These are phyloP conservation scores for Cliona cf. orientalis DNA, from an alignment of 37 sponge, comb jelly and placozoan species.

Conservation along the genomic window DNA sequence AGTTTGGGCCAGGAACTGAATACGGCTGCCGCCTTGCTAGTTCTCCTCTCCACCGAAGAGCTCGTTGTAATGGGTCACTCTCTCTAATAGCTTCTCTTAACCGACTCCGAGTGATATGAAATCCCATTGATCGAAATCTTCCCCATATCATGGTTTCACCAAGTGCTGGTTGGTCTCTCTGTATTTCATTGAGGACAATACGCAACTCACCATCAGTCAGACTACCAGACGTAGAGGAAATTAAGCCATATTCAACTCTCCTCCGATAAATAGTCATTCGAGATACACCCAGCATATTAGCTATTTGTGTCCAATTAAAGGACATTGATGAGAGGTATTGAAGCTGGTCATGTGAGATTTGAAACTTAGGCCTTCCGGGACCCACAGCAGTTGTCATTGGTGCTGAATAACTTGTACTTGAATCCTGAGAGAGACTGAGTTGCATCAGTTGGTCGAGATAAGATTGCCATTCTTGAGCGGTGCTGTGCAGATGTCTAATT, in stretches of 20 bases:
- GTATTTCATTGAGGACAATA: slow-evolving; percentile 1
- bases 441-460: slow-evolving; percentile 31
- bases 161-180: slow-evolving; percentile 14
- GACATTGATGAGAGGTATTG: slow-evolving; percentile 41
- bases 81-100: slow-evolving; percentile 8
- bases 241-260: slow-evolving; percentile 34
- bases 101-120: background rate
- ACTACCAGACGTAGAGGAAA: background rate
- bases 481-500: too few species aligned
- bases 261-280: slow-evolving; percentile 48
- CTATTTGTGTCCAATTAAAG: slow-evolving; percentile 60
- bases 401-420: slow-evolving; percentile 20
- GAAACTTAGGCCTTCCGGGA: slow-evolving; percentile 33
- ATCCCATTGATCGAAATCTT: slow-evolving; percentile 20
- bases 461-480: slow-evolving; percentile 33
- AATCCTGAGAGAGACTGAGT: too few species aligned
- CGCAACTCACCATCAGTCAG: slow-evolving; percentile 14
- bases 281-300: slow-evolving; percentile 45
- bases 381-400: background rate
- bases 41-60: slow-evolving; percentile 34
- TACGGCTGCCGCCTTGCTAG: slow-evolving; percentile 37
- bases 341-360: slow-evolving; percentile 19
- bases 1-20: slow-evolving; percentile 67
- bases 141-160: slow-evolving; percentile 50
- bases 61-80: background rate